A percentile compares a stretch with the other conserved stretches of the same genome.
Conservation (phyloP, 2,113 vertebrate genomes). For the Fulmarus glacialis region DNA sequence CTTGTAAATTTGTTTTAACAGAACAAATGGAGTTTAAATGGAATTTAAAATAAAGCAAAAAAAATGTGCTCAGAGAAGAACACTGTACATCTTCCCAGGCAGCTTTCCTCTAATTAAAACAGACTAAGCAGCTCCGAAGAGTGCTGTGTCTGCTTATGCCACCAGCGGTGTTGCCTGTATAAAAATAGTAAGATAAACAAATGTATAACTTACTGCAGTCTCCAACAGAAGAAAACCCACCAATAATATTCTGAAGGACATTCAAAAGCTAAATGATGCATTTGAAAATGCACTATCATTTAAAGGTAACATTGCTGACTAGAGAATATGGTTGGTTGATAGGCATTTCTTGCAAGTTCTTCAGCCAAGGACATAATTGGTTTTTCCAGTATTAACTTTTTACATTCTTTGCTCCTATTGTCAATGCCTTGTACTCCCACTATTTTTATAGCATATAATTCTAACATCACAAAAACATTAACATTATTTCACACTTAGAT, state of each 20-base stretch:
- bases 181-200: constrained; percentile 9
- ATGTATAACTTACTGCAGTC: neutral
- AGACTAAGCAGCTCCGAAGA: neutral
- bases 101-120: constrained; percentile 49
- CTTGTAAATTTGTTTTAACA: neutral
- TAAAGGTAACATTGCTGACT: neutral
- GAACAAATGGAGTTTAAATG: neutral
- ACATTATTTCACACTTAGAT: neutral
- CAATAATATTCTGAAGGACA: neutral
- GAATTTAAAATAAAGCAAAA: neutral
- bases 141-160: neutral
- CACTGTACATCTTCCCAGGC: neutral
- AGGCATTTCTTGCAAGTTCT: neutral
- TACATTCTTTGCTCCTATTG: neutral
- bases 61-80: neutral
- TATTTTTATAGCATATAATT: neutral
- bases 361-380: neutral
- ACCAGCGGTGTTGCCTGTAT: neutral
- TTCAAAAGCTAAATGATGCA: neutral
- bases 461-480: neutral
- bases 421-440: neutral
- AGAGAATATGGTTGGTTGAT: neutral
- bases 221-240: constrained; percentile 18
- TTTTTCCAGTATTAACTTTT: neutral
- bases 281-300: neutral